Evolutionary conservation across 2,888 invertebrate genomes (phyloP), one percentile per base, ranked within the genome.

Genomic region (Ptychoptera albimana): DNA sequence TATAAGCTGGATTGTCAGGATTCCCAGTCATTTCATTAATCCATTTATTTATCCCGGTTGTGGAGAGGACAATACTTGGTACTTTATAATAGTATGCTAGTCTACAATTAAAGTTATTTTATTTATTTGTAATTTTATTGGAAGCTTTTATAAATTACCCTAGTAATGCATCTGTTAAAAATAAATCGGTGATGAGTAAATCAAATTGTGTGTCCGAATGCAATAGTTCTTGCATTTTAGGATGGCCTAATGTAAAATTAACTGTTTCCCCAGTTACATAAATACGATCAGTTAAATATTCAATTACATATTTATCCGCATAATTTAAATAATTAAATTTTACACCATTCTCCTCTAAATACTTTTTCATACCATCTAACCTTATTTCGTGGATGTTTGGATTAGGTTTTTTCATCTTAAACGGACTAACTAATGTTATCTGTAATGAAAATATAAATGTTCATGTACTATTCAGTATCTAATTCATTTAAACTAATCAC

Each of bases 1-100:
- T 60, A 47, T 67, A 54, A 0, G 71, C 63, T 2, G 66, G 62
- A 31, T 65, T 67, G 36, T 66, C 60, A 0, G 70, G 69, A 54
- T 70, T 71, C 1, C 67, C 70, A 29, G 67, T 61, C 52, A 66
- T 60, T 44, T 63, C 59, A 50, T 69, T 67, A 1, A 67, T 59
- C 67, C 66, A 69, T 12, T 53, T 57, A 40, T 63, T 67, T 12
- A 67, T 59, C 2, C 69, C 69, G 38, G 66, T 57, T 12, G 70
- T 64, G 53, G 66, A 67, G 8, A 65, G 45, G 6, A 60, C 61
- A 15, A 65, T 55, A 3, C 60, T 58, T 43, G 66, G 64, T 32
- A 61, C 51, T 46, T 61, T 55, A 51, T 60, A 63, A 45, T 57
- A 61, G 44, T 58, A 53, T 8, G 64, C 54, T 45, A 64, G 54